A percentile compares a stretch with the other conserved stretches of the same genome.
phyloP scores from a whole-genome alignment of 1,140 invertebrate species.

The Danaus melanippus region DNA sequence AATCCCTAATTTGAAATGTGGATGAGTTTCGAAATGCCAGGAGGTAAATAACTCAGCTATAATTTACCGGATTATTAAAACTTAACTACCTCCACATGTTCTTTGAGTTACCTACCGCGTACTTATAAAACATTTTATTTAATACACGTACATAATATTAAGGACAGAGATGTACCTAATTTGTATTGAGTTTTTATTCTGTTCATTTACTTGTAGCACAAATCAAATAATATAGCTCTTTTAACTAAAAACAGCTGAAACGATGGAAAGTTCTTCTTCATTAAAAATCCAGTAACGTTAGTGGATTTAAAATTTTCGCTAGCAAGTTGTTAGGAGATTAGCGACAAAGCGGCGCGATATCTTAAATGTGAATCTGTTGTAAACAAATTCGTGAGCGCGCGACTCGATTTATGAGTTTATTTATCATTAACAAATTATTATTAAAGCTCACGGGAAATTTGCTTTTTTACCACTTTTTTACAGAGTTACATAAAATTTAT shows the following conservation, averaged over 20 bases:
- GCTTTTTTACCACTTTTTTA: constrained; percentile 30
- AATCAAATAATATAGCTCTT: too few species aligned
- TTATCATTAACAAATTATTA: constrained; percentile 74
- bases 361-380: constrained; percentile 70
- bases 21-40: constrained; percentile 54
- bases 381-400: constrained; percentile 64
- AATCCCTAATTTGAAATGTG: constrained; percentile 71
- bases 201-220: too few species aligned
- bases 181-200: too few species aligned
- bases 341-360: constrained; percentile 64
- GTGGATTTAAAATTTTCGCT: constrained; percentile 64
- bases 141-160: too few species aligned
- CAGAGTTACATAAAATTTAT: background rate
- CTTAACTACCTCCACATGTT: too few species aligned
- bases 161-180: too few species aligned
- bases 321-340: constrained; percentile 67
- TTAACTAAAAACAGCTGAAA: constrained; percentile 9
- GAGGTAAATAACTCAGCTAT: constrained; percentile 17
- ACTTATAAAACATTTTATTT: too few species aligned
- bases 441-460: constrained; percentile 53
- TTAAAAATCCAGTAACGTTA: constrained; percentile 39
- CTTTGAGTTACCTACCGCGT: too few species aligned
- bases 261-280: constrained; percentile 47
- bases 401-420: constrained; percentile 72
- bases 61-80: background rate